Conservation (phyloP, 2,113 vertebrate species). For the Ursus arctos region DNA sequence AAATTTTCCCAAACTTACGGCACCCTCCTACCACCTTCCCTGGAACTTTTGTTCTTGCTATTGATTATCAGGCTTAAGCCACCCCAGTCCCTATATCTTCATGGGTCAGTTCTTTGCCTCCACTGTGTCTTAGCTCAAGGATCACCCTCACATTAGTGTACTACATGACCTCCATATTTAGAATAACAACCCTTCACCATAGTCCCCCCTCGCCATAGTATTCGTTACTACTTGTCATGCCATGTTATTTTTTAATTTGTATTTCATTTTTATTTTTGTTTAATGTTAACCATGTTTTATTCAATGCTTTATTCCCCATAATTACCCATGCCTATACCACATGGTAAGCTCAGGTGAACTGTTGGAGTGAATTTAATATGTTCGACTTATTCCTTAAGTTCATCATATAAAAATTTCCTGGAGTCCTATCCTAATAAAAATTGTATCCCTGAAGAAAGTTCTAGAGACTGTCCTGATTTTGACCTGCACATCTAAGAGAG, state of each 20-base stretch:
- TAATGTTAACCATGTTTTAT: neutral
- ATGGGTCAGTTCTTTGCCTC: neutral
- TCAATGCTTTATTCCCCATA: neutral
- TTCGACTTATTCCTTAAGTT: neutral
- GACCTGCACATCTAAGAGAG: neutral
- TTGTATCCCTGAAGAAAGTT: neutral
- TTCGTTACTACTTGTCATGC: neutral
- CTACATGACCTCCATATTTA: neutral
- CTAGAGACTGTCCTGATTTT: neutral
- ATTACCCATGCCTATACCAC: neutral
- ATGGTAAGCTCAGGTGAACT: neutral
- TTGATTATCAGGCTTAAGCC: accelerated
- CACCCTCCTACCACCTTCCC: neutral
- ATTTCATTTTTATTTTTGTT: neutral
- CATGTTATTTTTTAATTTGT: neutral
- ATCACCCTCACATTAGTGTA: neutral
- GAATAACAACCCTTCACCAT: neutral
- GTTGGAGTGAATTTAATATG: neutral
- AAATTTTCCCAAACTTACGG: neutral
- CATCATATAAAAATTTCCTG: neutral
- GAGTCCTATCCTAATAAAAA: neutral
- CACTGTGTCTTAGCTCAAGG: neutral
- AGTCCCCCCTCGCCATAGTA: neutral
- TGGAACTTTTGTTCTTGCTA: neutral
- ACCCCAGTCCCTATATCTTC: accelerated